A percentile compares a stretch with the other conserved stretches of the same genome.
Evolutionary conservation across 2,113 vertebrate genomes (phyloP).

Genomic region (Megatriorchis doriae): DNA sequence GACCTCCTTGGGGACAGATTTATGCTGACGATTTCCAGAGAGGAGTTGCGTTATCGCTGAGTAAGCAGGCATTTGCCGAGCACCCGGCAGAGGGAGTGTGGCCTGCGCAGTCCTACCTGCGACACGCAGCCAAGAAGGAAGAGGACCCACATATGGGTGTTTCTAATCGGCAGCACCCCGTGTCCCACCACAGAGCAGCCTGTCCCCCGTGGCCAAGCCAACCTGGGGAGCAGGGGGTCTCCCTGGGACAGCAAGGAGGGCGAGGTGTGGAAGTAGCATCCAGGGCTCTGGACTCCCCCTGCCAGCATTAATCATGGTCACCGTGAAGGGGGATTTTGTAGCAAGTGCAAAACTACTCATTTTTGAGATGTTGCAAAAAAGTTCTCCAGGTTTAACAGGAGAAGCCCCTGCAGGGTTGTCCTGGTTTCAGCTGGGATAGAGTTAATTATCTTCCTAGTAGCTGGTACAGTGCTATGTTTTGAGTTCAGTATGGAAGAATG

Average conservation of each 20-base stretch:
- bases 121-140: neutral
- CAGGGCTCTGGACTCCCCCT: neutral
- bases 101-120: neutral
- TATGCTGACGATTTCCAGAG: neutral
- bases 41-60: neutral
- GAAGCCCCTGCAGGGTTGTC: neutral
- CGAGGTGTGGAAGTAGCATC: neutral
- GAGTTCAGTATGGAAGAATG: too few relatives aligned
- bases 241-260: neutral
- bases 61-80: accelerated
- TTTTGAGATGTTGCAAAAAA: neutral
- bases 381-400: neutral
- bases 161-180: neutral
- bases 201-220: neutral
- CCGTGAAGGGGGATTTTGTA: neutral
- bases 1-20: neutral
- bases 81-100: neutral
- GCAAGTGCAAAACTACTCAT: neutral
- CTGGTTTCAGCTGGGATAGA: too few relatives aligned
- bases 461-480: too few relatives aligned
- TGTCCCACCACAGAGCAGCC: neutral
- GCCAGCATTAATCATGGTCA: neutral
- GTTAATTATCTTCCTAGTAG: too few relatives aligned
- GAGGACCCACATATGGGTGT: too few relatives aligned
- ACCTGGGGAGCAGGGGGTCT: neutral